Evolutionary conservation across 2,797 vertebrate genomes (phyloP).

Genomic region (Rhynchotus rufescens): DNA sequence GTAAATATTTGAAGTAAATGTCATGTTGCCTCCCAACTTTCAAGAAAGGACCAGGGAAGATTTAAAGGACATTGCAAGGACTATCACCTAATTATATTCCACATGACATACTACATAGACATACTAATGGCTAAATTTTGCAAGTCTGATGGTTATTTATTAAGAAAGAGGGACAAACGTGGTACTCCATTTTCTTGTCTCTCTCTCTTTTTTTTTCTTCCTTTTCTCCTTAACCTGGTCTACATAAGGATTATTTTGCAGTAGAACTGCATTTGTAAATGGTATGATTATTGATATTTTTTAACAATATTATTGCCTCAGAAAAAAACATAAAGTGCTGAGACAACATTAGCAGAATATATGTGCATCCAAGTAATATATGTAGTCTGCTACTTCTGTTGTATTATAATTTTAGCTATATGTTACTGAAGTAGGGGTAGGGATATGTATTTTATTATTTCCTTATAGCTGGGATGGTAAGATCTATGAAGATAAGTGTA

Average conservation of each 20-base stretch:
- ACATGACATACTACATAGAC: not conserved
- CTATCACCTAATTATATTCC: not conserved
- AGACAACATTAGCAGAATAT: not conserved
- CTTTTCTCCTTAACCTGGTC: not conserved
- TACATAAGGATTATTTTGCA: not conserved
- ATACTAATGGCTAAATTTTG: not conserved
- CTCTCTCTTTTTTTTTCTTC: not conserved
- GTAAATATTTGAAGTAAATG: slow-evolving; percentile 36
- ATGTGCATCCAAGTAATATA: fast-evolving
- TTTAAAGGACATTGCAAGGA: not conserved
- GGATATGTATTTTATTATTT: not conserved
- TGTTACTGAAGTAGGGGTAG: not conserved
- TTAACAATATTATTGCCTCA: not conserved
- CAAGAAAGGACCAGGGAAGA: not conserved
- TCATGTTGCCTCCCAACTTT: not conserved
- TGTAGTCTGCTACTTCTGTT: not conserved
- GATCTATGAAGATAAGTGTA: not conserved
- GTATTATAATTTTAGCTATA: not conserved
- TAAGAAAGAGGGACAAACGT: not conserved
- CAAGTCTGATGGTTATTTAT: not conserved
- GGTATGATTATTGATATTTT: not conserved
- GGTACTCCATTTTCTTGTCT: not conserved
- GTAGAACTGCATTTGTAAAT: not conserved
- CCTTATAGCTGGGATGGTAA: not conserved
- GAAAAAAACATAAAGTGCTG: not conserved